Evolutionary conservation across 2,888 invertebrate species (phyloP).

Genomic region (Cheilosia soror): DNA sequence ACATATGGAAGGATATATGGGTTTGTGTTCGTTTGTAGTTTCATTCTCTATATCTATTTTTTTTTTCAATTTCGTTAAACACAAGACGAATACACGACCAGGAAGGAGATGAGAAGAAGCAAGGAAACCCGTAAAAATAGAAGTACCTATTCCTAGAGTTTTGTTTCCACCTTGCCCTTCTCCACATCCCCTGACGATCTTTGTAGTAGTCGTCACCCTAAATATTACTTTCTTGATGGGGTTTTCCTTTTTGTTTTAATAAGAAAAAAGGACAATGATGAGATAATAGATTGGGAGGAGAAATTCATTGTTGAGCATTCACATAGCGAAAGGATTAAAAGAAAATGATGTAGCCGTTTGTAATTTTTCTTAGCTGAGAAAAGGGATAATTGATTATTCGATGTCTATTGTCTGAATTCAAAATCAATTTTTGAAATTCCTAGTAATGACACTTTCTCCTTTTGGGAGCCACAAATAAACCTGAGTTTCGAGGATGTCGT

Average conservation of each 20-base stretch:
- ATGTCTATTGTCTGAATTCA: slow-evolving; percentile 15
- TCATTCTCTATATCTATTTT: slow-evolving; percentile 25
- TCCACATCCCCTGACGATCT: slow-evolving; percentile 36
- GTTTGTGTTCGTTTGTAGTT: slow-evolving; percentile 34
- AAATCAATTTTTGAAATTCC: slow-evolving; percentile 31
- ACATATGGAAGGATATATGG: slow-evolving; percentile 59
- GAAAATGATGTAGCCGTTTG: neutral
- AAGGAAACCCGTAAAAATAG: slow-evolving; percentile 25
- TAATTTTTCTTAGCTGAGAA: neutral
- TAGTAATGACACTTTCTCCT: slow-evolving; percentile 2
- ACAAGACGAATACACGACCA: slow-evolving; percentile 10
- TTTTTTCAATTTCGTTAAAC: slow-evolving; percentile 48
- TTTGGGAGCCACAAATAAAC: neutral
- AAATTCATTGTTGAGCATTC: slow-evolving; percentile 49
- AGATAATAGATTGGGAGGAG: slow-evolving; percentile 3
- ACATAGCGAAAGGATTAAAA: slow-evolving; percentile 44
- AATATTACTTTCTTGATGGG: slow-evolving; percentile 48
- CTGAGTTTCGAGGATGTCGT: neutral
- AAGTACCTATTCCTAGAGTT: slow-evolving; percentile 35
- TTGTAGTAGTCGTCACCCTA: slow-evolving; percentile 55
- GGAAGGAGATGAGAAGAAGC: slow-evolving; percentile 13
- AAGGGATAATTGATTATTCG: slow-evolving; percentile 33
- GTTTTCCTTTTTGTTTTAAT: slow-evolving; percentile 42
- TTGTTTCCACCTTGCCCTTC: slow-evolving; percentile 11
- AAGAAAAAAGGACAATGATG: slow-evolving; percentile 33